Evolutionary conservation across 2,888 invertebrate species (phyloP).

Genomic region (Drosophila borealis): DNA sequence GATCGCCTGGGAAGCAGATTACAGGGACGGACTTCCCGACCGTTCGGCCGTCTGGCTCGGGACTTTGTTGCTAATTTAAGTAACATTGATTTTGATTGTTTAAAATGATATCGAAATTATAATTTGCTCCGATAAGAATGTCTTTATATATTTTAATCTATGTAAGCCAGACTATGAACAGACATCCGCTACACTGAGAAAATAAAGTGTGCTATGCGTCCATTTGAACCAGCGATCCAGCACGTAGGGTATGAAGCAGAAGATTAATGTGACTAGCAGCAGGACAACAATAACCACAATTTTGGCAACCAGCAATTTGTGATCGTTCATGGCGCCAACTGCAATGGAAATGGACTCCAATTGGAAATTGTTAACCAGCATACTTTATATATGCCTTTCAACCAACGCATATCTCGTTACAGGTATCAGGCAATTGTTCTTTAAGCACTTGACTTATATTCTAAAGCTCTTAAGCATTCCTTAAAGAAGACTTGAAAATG

Average conservation of each 20-base stretch:
- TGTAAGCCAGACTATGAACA: neutral
- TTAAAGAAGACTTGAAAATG: neutral
- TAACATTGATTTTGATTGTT: conserved; percentile 16
- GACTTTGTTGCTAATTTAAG: conserved; percentile 16
- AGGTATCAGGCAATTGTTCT: conserved; percentile 1
- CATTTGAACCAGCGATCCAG: conserved; percentile 89
- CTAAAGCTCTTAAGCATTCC: conserved; percentile 28
- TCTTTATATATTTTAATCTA: neutral
- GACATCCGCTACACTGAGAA: neutral
- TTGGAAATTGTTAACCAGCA: neutral
- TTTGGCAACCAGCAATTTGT: conserved; percentile 87
- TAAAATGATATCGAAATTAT: conserved; percentile 10
- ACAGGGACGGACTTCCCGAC: conserved; percentile 5
- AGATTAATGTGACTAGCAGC: conserved; percentile 90
- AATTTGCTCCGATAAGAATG: conserved; percentile 24
- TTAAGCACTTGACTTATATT: conserved; percentile 10
- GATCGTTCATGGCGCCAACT: conserved; percentile 31
- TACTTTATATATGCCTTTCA: conserved; percentile 32
- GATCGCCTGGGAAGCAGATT: conserved; percentile 17
- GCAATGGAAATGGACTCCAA: neutral
- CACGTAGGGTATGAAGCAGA: conserved; percentile 91
- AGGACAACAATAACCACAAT: conserved; percentile 91
- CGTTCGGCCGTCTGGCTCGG: conserved; percentile 1
- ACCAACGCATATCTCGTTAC: neutral
- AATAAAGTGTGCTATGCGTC: conserved; percentile 79